Evolutionary conservation across 1,140 invertebrate species (phyloP).

Genomic region (Lasioglossum albipes): DNA sequence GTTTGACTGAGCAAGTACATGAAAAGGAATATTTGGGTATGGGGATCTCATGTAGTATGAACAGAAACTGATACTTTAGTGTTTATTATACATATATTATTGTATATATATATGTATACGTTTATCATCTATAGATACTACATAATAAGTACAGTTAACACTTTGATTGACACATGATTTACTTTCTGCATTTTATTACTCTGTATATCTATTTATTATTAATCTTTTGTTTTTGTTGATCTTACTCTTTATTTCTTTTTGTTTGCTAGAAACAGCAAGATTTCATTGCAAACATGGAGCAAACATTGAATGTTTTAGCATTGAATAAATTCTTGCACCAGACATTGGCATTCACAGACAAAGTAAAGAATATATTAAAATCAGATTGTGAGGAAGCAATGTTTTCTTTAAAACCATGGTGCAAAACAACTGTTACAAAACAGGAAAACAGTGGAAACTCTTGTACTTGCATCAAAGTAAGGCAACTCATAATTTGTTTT

Average conservation of each 20-base stretch:
- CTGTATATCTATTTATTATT: neutral
- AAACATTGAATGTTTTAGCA: conserved; percentile 54
- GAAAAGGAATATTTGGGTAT: conserved; percentile 32
- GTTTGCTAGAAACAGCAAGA: conserved; percentile 40
- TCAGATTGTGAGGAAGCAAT: conserved; percentile 71
- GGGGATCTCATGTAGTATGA: conserved; percentile 44
- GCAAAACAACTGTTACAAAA: conserved; percentile 57
- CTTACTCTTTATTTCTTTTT: conserved; percentile 33
- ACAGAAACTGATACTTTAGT: conserved; percentile 61
- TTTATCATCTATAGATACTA: conserved; percentile 29
- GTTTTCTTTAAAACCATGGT: conserved; percentile 73
- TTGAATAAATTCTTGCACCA: conserved; percentile 64
- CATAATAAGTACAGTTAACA: conserved; percentile 58
- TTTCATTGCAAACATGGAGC: conserved; percentile 17
- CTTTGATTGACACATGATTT: conserved; percentile 51
- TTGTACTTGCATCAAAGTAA: conserved; percentile 74
- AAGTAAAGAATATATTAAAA: conserved; percentile 65
- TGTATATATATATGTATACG: too few species aligned
- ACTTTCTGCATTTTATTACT: neutral
- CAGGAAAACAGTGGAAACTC: conserved; percentile 55
- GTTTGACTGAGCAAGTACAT: conserved; percentile 64
- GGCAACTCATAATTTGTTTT: conserved; percentile 13
- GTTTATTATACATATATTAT: too few species aligned
- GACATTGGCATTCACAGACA: conserved; percentile 65
- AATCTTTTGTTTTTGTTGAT: conserved; percentile 35